A percentile compares a stretch with the other conserved stretches of the same genome.
phyloP scores from a whole-genome alignment of 1,140 invertebrate species.

The Pantala flavescens region DNA sequence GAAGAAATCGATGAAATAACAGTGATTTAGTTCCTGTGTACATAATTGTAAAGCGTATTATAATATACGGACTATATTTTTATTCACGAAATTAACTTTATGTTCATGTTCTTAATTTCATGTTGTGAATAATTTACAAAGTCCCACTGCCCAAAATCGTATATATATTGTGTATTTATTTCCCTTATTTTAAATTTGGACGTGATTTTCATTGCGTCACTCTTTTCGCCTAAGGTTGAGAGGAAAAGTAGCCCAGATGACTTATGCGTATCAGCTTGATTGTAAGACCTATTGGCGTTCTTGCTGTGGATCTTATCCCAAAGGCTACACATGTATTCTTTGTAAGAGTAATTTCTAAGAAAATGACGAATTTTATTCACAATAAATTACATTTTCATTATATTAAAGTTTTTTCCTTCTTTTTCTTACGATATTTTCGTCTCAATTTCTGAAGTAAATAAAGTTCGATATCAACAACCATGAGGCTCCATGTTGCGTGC shows the following conservation, averaged over 20 bases:
- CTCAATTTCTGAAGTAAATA: not conserved
- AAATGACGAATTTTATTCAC: slow-evolving; percentile 1
- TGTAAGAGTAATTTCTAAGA: slow-evolving; percentile 7
- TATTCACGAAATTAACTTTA: not conserved
- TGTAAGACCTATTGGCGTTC: not conserved
- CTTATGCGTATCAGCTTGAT: not conserved
- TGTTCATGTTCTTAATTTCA: not conserved
- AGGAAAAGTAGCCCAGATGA: not conserved
- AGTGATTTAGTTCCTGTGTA: not conserved
- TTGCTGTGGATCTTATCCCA: not conserved
- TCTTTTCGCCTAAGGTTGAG: not conserved
- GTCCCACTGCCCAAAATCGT: not conserved
- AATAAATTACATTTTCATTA: slow-evolving; percentile 5
- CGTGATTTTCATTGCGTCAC: not conserved
- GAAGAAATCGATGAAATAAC: not conserved
- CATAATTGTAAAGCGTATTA: not conserved
- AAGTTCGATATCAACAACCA: not conserved
- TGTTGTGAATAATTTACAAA: not conserved
- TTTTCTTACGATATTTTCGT: not conserved
- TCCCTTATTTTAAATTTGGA: not conserved
- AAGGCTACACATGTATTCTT: not conserved
- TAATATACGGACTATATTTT: not conserved
- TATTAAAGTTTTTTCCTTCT: not conserved
- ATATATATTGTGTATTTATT: slow-evolving; percentile 7
- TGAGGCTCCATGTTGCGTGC: not conserved